Base-by-base conservation (phyloP, 1,140 invertebrate genomes). In the Drosophila varians region DNA sequence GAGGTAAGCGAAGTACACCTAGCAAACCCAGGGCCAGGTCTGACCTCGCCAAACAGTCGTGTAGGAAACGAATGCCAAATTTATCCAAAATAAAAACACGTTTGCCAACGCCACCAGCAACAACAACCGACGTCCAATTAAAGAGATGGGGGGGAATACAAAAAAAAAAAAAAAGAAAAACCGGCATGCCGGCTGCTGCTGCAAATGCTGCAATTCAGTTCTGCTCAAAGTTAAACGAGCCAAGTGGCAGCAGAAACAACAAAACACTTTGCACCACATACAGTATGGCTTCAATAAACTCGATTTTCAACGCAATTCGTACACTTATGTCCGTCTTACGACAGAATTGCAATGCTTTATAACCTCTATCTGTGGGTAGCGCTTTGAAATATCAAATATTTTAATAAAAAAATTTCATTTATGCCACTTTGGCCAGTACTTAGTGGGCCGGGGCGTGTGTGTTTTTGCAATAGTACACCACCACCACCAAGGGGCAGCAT, bases 21-120 rank as follows among this genome's bases (percentile, higher is more conserved):
- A 66, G 42, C 45, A 8, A 23, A 47, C 43, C 14, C 11, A 60
- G 38, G 18, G 26, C 18, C 38, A 36, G 70, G 46, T 46, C 49
- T 75, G 68, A 75, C 78, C 73, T 80, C 62, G 73, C 55, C n/a
- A n/a, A n/a, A 34, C 58, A 72, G 49, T 42, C 53, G 77, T 62
- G 58, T 65, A 65, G 77, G 62, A 80, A 82, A 74, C 62, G 58
- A 75, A 76, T 48, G 58, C 56, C 56, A 75, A 86, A 75, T 62
- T 78, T 75, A 18, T 25, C 65, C 42, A 62, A 73, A 77, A 61
- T 46, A 57, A 79, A 84, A 84, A 84, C 80, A 84, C 57, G 80
- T 86, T 84, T 84, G 80, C 80, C 80, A 86, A 84, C 80, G 72
- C 80, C 83, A 66, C 19, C 18, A 45, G 60, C 46, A 47, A 58